Evolutionary conservation across 2,888 invertebrate species (phyloP).

Genomic region (Stenolophus ochropezus): DNA sequence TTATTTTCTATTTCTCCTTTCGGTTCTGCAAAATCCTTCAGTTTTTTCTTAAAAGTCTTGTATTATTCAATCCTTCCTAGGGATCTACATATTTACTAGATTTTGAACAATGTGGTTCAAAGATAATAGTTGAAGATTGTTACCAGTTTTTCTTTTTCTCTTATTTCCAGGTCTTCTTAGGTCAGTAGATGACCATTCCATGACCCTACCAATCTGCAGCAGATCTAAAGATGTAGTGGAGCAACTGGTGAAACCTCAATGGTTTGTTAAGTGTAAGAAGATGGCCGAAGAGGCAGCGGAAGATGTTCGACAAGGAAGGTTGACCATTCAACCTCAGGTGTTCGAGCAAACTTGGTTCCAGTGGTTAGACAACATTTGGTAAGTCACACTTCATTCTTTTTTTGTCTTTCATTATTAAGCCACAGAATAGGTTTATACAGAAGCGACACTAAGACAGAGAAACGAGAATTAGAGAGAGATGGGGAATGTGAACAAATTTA

Average conservation of each 20-base stretch:
- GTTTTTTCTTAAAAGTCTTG: too few species aligned
- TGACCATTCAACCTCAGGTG: conserved; percentile 92
- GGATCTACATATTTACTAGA: too few species aligned
- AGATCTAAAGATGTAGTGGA: conserved; percentile 98
- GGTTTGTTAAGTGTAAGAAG: conserved; percentile 93
- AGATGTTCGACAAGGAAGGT: conserved; percentile 85
- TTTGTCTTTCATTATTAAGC: background rate
- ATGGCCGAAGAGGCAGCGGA: conserved; percentile 92
- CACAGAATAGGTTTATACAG: too few species aligned
- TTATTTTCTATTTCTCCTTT: too few species aligned
- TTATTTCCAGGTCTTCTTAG: conserved; percentile 63
- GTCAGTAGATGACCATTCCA: conserved; percentile 86
- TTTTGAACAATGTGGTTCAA: background rate
- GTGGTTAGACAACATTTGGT: conserved; percentile 95
- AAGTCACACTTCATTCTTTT: conserved; percentile 59
- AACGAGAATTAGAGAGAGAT: too few species aligned
- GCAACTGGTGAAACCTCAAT: conserved; percentile 96
- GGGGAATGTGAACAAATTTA: too few species aligned
- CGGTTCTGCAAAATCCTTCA: too few species aligned
- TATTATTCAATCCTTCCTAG: too few species aligned
- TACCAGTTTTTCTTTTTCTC: too few species aligned
- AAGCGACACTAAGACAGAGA: too few species aligned
- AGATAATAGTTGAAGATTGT: background rate
- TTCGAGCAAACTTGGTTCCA: conserved; percentile 95
- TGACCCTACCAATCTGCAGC: conserved; percentile 97